Percentiles rank a stretch among this genome's conserved stretches.
Evolutionary conservation across 2,888 invertebrate genomes (phyloP).

Genomic region (Leucoma salicis): DNA sequence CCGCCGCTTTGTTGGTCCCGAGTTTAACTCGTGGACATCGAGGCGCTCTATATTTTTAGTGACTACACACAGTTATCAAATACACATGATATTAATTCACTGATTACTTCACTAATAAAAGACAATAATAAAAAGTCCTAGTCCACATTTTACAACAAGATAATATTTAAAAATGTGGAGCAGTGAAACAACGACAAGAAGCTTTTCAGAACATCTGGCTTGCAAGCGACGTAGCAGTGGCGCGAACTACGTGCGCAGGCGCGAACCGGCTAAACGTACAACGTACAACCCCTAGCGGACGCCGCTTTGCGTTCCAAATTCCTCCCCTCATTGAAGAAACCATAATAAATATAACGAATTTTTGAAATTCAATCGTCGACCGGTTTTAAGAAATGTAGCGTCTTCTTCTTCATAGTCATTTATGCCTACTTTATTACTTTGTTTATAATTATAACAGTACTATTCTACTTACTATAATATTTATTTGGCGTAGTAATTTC

Average conservation of each 20-base stretch:
- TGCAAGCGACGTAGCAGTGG: conserved; percentile 80
- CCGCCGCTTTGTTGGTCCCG: conserved; percentile 83
- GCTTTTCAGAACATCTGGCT: conserved; percentile 82
- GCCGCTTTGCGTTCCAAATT: conserved; percentile 61
- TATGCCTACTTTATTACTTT: too few species aligned
- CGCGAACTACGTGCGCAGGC: conserved; percentile 82
- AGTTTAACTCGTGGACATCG: conserved; percentile 82
- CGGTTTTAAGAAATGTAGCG: conserved; percentile 58
- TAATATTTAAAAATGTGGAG: conserved; percentile 65
- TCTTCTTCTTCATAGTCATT: conserved; percentile 18
- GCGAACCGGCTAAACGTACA: conserved; percentile 70
- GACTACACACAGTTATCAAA: conserved; percentile 60
- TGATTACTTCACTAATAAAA: conserved; percentile 63
- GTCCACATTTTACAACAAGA: conserved; percentile 70
- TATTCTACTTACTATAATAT: too few species aligned
- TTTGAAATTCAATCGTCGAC: conserved; percentile 72
- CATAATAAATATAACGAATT: conserved; percentile 80
- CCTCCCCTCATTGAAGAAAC: conserved; percentile 73
- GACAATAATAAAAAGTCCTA: conserved; percentile 63
- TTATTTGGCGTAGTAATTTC: too few species aligned
- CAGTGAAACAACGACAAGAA: conserved; percentile 74
- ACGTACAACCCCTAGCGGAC: conserved; percentile 76
- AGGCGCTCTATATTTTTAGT: conserved; percentile 74
- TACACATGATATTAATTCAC: conserved; percentile 71
- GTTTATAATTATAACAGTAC: too few species aligned